Evolutionary conservation across 2,888 invertebrate species (phyloP).

Genomic region (Volucella inanis): DNA sequence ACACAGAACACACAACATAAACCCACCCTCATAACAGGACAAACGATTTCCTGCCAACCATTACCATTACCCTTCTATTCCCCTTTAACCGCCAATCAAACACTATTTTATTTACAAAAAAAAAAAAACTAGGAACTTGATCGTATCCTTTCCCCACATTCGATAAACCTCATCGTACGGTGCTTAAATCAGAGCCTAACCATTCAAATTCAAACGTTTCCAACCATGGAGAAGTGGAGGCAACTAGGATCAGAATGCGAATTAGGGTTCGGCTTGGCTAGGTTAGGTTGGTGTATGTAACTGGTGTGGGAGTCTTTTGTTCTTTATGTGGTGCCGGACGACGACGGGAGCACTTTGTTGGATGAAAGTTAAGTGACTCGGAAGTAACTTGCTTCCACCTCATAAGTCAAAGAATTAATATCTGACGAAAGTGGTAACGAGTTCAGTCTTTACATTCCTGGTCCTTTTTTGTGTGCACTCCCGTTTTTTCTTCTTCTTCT

Average conservation of each 20-base stretch:
- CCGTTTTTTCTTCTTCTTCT: too few species aligned
- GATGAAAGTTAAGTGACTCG: slow-evolving; percentile 74
- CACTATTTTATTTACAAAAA: slow-evolving; percentile 33
- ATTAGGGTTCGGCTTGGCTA: not conserved
- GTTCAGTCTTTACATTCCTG: slow-evolving; percentile 54
- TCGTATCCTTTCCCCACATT: slow-evolving; percentile 35
- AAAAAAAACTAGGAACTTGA: slow-evolving; percentile 43
- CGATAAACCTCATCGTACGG: slow-evolving; percentile 20
- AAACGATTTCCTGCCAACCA: not conserved
- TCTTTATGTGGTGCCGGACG: slow-evolving; percentile 60
- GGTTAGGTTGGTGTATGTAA: not conserved
- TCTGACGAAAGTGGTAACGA: slow-evolving; percentile 72
- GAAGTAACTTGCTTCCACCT: slow-evolving; percentile 72
- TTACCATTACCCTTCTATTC: slow-evolving; percentile 27
- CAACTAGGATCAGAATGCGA: not conserved
- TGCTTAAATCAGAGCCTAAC: slow-evolving; percentile 59
- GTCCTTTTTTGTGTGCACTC: slow-evolving; percentile 33
- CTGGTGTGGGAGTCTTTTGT: slow-evolving; percentile 52
- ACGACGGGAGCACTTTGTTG: slow-evolving; percentile 69
- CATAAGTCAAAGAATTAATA: slow-evolving; percentile 74
- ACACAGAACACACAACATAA: too few species aligned
- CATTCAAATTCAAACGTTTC: slow-evolving; percentile 63
- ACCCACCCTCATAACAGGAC: too few species aligned
- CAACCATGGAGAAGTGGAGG: slow-evolving; percentile 5
- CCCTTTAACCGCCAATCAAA: slow-evolving; percentile 39